These are phyloP conservation scores for Sphecodes monilicornis DNA, from an alignment of 2,888 invertebrate species.

Conservation along the genomic window DNA sequence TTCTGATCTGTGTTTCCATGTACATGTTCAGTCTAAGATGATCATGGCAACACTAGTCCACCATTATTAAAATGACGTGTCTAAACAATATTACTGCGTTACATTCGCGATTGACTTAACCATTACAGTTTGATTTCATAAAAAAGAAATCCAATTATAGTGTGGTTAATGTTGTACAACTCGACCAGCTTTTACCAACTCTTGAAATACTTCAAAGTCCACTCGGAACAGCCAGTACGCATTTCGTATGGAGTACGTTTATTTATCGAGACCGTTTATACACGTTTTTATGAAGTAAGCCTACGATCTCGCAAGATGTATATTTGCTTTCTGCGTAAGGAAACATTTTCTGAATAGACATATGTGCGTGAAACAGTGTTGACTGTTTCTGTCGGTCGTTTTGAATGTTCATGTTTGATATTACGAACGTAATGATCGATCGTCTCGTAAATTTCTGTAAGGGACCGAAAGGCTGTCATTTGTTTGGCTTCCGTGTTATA, in stretches of 20 bases:
- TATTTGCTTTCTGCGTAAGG: slow-evolving; percentile 3
- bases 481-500: background rate
- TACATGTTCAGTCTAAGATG: too few relatives aligned
- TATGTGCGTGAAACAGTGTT: background rate
- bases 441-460: background rate
- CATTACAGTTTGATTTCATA: too few relatives aligned
- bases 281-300: slow-evolving; percentile 17
- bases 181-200: too few relatives aligned
- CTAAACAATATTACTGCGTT: too few relatives aligned
- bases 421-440: background rate
- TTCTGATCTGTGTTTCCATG: too few relatives aligned
- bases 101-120: too few relatives aligned
- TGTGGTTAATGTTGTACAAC: too few relatives aligned
- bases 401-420: background rate
- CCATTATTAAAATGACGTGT: too few relatives aligned
- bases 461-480: background rate
- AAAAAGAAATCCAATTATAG: too few relatives aligned
- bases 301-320: background rate
- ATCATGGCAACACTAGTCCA: too few relatives aligned
- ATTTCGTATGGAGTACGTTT: background rate
- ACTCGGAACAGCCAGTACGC: background rate
- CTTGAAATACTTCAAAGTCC: background rate
- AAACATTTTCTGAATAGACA: background rate
- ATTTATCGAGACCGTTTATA: background rate
- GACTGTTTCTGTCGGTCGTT: background rate